Evolutionary conservation across 2,113 vertebrate species (phyloP).

Genomic region (mouse (Mus musculus)): DNA sequence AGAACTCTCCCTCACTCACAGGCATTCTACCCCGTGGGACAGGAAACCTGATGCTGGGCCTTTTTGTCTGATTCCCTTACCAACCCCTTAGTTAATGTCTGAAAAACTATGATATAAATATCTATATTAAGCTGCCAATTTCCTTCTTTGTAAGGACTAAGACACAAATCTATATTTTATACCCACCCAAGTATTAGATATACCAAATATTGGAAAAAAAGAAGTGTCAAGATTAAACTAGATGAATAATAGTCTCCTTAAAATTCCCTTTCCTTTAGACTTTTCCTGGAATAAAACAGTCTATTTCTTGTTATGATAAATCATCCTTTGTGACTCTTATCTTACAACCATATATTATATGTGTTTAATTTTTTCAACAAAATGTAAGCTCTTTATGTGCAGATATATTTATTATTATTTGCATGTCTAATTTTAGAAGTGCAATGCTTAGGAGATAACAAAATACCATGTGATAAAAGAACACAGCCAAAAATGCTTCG

Average conservation of each 20-base stretch:
- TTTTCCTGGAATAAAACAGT: neutral
- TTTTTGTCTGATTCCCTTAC: neutral
- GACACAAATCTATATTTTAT: neutral
- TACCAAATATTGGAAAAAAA: neutral
- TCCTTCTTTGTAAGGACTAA: neutral
- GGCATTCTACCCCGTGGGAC: neutral
- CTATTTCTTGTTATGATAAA: neutral
- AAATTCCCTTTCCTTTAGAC: neutral
- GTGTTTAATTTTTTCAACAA: neutral
- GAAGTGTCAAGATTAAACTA: neutral
- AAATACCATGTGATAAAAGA: neutral
- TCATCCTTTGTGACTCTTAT: neutral
- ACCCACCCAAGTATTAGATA: neutral
- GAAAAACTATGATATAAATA: neutral
- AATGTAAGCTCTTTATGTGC: neutral
- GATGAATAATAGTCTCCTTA: neutral
- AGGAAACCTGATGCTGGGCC: neutral
- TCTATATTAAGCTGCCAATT: neutral
- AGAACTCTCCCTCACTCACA: neutral
- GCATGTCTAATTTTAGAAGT: neutral
- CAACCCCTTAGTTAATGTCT: neutral
- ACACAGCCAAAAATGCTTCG: neutral
- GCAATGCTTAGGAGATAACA: neutral
- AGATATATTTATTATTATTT: neutral
- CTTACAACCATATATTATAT: neutral